These are phyloP conservation scores for Helobdella robusta DNA, from an alignment of 2,888 invertebrate species.

Conservation along the genomic window DNA sequence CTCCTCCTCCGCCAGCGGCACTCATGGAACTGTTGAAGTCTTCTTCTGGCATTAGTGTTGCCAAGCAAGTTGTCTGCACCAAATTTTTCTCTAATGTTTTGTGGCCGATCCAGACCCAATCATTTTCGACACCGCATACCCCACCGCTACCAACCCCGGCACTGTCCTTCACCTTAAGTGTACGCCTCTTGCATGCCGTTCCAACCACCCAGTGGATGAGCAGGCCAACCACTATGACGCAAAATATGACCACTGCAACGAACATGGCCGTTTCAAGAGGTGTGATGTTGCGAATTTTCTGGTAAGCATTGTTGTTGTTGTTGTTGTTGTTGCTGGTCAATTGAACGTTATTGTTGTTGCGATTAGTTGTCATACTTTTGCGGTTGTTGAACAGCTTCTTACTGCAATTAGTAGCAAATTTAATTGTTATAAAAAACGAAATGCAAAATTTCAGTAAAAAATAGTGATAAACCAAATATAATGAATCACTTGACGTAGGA, in stretches of 20 bases:
- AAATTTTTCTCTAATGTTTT: conserved; percentile 58
- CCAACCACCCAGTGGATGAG: conserved; percentile 92
- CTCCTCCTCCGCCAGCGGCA: neutral
- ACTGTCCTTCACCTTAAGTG: conserved; percentile 30
- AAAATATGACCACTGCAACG: conserved; percentile 82
- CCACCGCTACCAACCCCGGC: conserved; percentile 34
- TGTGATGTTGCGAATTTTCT: conserved; percentile 51
- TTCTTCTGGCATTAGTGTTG: conserved; percentile 48
- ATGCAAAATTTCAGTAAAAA: neutral
- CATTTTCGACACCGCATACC: conserved; percentile 37
- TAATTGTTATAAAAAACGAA: neutral
- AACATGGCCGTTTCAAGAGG: conserved; percentile 92
- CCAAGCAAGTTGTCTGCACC: conserved; percentile 46
- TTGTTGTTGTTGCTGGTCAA: neutral
- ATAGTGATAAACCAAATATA: too few species aligned
- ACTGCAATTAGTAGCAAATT: neutral
- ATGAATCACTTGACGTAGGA: neutral
- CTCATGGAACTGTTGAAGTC: conserved; percentile 43
- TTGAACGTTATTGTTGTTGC: neutral
- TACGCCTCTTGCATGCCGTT: conserved; percentile 56
- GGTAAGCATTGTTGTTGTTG: too few species aligned
- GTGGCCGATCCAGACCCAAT: conserved; percentile 76
- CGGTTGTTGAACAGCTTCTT: neutral
- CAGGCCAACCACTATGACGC: conserved; percentile 79
- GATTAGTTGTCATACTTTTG: neutral